Evolutionary conservation across 2,888 invertebrate genomes (phyloP).

Genomic region (Biston stratarius): DNA sequence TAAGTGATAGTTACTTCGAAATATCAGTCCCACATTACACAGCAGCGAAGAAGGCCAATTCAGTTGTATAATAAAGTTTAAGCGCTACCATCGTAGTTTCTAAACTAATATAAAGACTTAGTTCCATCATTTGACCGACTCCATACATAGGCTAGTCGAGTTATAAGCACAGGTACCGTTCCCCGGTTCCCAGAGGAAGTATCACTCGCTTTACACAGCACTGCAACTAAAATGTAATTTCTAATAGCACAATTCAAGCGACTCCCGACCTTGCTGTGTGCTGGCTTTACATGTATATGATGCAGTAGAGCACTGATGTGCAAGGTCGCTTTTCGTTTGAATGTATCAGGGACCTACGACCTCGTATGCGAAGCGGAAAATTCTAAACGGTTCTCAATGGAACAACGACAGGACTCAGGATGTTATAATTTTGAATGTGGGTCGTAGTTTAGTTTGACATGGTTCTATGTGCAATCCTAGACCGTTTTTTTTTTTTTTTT

Average conservation of each 20-base stretch:
- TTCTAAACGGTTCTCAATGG: slow-evolving; percentile 24
- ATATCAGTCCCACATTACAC: no score
- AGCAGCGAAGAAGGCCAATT: not conserved
- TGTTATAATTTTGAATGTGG: slow-evolving; percentile 10
- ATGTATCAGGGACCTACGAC: slow-evolving; percentile 9
- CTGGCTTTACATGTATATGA: not conserved
- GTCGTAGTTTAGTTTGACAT: slow-evolving; percentile 15
- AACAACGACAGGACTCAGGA: slow-evolving; percentile 5
- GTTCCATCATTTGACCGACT: not conserved
- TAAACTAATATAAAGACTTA: not conserved
- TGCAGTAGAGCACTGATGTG: not conserved
- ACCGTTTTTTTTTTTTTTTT: slow-evolving; percentile 15
- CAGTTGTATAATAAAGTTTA: not conserved
- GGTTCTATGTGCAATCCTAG: not conserved
- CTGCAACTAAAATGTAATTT: slow-evolving; percentile 10
- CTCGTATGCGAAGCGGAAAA: slow-evolving; percentile 15
- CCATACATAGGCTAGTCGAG: not conserved
- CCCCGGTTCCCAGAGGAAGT: slow-evolving; percentile 38
- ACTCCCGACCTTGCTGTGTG: slow-evolving; percentile 28
- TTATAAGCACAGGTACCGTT: slow-evolving; percentile 11
- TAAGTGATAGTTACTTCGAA: no score
- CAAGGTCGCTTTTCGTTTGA: slow-evolving; percentile 36
- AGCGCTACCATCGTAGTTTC: not conserved
- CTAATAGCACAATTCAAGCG: slow-evolving; percentile 15
- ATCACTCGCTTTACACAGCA: slow-evolving; percentile 28